Conservation (phyloP, 2,113 vertebrate genomes). For the Solea senegalensis region DNA sequence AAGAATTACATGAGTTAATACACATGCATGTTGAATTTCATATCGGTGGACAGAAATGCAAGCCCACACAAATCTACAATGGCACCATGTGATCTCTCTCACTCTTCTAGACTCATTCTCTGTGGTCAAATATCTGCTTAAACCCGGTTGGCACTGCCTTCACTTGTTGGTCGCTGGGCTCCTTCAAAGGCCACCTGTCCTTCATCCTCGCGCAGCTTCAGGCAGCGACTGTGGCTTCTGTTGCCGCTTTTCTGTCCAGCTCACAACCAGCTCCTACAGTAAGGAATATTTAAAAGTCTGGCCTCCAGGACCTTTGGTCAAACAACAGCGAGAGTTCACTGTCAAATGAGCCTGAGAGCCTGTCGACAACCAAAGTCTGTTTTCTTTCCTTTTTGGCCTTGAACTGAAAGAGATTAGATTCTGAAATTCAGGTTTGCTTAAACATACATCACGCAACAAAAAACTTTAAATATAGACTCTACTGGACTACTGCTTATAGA, state of each 20-base stretch:
- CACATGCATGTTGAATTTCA: too few species aligned
- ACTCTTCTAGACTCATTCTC: not conserved
- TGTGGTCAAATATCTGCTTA: constrained; percentile 27
- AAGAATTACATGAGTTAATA: too few species aligned
- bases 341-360: constrained; percentile 26
- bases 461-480: not conserved
- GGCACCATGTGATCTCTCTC: not conserved
- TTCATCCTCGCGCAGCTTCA: constrained; percentile 43
- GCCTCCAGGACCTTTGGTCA: constrained; percentile 39
- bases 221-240: constrained; percentile 44
- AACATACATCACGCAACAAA: not conserved
- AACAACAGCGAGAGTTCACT: constrained; percentile 27
- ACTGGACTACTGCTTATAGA: too few species aligned
- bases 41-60: too few species aligned
- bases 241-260: constrained; percentile 29
- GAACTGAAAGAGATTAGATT: constrained; percentile 8
- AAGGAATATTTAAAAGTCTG: constrained; percentile 28
- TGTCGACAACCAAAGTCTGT: constrained; percentile 2
- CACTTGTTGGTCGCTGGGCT: constrained; percentile 8
- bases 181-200: constrained; percentile 36
- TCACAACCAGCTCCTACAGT: constrained; percentile 22
- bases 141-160: constrained; percentile 15
- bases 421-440: constrained; percentile 3
- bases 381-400: not conserved
- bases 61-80: too few species aligned